Evolutionary conservation across 2,113 vertebrate species (phyloP), one percentile per base, ranked within the genome.

Genomic region (Hemichromis elongatus): DNA sequence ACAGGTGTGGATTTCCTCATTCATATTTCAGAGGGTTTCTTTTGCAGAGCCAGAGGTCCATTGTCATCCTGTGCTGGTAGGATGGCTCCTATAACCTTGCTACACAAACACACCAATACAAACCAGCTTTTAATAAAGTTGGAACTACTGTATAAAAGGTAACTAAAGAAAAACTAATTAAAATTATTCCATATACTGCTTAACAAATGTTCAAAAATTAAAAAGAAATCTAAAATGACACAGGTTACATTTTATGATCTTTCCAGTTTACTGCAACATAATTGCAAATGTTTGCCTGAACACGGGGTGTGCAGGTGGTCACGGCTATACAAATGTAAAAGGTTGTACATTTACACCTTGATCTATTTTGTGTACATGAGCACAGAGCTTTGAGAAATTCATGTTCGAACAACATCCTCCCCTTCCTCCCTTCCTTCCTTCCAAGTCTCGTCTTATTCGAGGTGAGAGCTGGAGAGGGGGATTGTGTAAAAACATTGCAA

Each of bases 1-100:
- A 96, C 95, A 95, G 96, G 96, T 96, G 90, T 96, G 82, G 87
- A 92, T 96, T 97, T 96, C 95, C 90, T 95, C 94, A 95, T 97
- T 86, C 93, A 96, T 96, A 94, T 96, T 97, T 96, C 88, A 96
- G 89, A 87, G 86, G 55, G 83, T 92, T 86, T 93, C 89, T 85
- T 91, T 94, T 93, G 90, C 90, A 92, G 86, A 92, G 84, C 82
- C 87, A 89, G 91, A 83, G 88, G 83, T 87, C 92, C 82, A 94
- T 96, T 96, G 95, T 96, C 88, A 89, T 89, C 63, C 81, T 73
- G 57, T 87, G 50, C 68, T 66, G 89, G 81, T 75, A 86, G 87
- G 86, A 79, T 55, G 85, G 55, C 80, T 92, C 82, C 82, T 90
- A 92, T 92, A 90, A 94, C 88, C 85, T 90, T 81, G 88, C 77